Evolutionary conservation across 2,888 invertebrate species (phyloP), one percentile per base, ranked within the genome.

Genomic region (Rotaria sp.): DNA sequence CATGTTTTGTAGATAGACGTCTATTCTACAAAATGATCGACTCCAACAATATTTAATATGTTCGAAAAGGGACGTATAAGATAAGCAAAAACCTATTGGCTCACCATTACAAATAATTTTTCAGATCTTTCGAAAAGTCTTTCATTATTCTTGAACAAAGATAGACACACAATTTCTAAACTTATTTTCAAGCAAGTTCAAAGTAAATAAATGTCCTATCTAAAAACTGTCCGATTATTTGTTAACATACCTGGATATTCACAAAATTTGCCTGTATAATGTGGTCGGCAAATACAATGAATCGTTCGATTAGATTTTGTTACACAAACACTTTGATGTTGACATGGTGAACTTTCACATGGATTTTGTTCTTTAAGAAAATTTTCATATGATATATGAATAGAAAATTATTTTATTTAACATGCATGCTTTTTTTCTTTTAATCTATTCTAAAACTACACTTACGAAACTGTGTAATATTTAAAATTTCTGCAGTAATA

Each of bases 261-360:
- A 80, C 86, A 86, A 41, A 41, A 57, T 80, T 85, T 85, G 24
- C 86, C 86, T 7, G 50, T 84, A 80, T n/a, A 86, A 18, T 41
- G 35, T 35, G 30, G 26, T 26, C 24, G 45, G 48, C 86, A 86
- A 24, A 85, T 5, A 52, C 86, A 86, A 38, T 59, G 48, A 48
- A 67, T 84, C 4, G 57, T 35, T 2, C 41, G 38, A 57, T 57
- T 50, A 1, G n/a, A 11, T 30, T 11, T 52, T 41, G 45, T 55
- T 26, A 35, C 35, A 45, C 87, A 87, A 45, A 55, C 24, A 52
- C 67, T 84, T 15, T 59, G 30, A 52, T 87, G 85, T 50, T 52
- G 50, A 74, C 87, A 87, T 30, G 87, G 87, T n/a, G 48, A 38
- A 57, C 48, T 30, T 41, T 85, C 84, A 84, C 87, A 87, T 48